A percentile compares a stretch with the other conserved stretches of the same genome.
Evolutionary conservation across 2,113 vertebrate species (phyloP).

Genomic region (Tachycineta bicolor): DNA sequence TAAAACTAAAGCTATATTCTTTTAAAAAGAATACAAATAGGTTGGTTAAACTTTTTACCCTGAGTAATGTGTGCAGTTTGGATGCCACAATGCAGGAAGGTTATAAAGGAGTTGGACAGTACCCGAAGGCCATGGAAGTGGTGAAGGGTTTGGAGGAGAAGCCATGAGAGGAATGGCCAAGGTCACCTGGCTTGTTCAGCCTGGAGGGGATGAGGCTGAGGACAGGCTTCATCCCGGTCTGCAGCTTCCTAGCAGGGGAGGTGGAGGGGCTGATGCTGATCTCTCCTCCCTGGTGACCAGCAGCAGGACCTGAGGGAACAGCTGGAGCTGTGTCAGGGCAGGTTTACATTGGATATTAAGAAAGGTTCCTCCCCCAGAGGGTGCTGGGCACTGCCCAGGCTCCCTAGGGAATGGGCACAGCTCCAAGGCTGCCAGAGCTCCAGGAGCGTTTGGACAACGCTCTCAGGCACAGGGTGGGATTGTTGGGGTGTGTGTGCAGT

Average conservation of each 20-base stretch:
- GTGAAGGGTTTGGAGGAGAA: background rate
- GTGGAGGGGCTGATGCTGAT: background rate
- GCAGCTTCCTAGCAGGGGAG: background rate
- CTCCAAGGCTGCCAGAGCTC: background rate
- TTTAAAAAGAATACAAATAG: background rate
- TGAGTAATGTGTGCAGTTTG: background rate
- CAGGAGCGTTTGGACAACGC: fast-evolving
- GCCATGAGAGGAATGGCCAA: background rate
- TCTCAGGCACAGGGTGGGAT: background rate
- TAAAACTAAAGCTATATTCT: background rate
- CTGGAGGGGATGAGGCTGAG: background rate
- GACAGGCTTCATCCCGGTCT: background rate
- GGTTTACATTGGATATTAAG: fast-evolving
- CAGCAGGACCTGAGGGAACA: fast-evolving
- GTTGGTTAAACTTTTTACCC: background rate
- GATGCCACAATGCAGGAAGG: background rate
- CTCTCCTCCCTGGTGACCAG: background rate
- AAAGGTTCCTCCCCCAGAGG: background rate
- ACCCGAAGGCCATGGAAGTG: background rate
- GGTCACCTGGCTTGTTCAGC: background rate
- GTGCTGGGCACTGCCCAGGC: background rate
- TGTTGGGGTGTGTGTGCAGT: background rate
- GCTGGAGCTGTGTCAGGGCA: background rate
- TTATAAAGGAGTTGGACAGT: background rate
- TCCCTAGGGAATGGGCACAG: background rate